phyloP scores from a whole-genome alignment of 2,113 vertebrate genomes.

The Gopherus evgoodei region DNA sequence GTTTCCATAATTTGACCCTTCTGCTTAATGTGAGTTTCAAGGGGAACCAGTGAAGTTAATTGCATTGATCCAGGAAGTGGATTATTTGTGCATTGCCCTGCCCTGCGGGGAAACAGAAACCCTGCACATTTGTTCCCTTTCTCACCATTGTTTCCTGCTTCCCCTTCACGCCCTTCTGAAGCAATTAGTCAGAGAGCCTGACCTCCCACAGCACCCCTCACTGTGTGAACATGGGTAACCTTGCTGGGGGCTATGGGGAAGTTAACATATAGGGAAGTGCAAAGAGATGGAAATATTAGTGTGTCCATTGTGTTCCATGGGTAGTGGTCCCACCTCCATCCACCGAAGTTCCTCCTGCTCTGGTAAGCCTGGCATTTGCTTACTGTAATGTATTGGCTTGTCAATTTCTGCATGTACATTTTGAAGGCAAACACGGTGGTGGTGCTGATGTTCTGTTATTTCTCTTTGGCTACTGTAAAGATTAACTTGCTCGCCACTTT shows the following conservation, averaged over 20 bases:
- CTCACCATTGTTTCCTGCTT: conserved; percentile 59
- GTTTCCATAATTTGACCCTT: conserved; percentile 63
- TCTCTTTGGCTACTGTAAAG: not conserved
- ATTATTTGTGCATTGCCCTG: conserved; percentile 10
- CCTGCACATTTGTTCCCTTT: conserved; percentile 55
- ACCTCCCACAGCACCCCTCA: not conserved
- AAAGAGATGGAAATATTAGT: not conserved
- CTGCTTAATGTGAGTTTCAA: conserved; percentile 76
- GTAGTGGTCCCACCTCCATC: not conserved
- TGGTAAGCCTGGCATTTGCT: not conserved
- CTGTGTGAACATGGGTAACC: conserved; percentile 54
- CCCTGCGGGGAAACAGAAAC: conserved; percentile 32
- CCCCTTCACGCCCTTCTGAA: conserved; percentile 89
- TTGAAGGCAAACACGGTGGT: not conserved
- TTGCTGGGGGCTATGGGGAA: conserved; percentile 81
- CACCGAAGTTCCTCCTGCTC: fast-evolving
- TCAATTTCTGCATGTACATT: not conserved
- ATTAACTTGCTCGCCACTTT: not conserved
- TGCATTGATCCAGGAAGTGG: conserved; percentile 65
- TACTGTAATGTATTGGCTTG: not conserved
- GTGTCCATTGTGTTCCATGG: fast-evolving
- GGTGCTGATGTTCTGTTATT: not conserved
- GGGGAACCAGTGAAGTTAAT: conserved; percentile 58
- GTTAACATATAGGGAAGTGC: conserved; percentile 50
- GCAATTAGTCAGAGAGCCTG: conserved; percentile 76